These are phyloP conservation scores for Oophaga sylvatica DNA, from an alignment of 2,797 vertebrate species.

Conservation along the genomic window DNA sequence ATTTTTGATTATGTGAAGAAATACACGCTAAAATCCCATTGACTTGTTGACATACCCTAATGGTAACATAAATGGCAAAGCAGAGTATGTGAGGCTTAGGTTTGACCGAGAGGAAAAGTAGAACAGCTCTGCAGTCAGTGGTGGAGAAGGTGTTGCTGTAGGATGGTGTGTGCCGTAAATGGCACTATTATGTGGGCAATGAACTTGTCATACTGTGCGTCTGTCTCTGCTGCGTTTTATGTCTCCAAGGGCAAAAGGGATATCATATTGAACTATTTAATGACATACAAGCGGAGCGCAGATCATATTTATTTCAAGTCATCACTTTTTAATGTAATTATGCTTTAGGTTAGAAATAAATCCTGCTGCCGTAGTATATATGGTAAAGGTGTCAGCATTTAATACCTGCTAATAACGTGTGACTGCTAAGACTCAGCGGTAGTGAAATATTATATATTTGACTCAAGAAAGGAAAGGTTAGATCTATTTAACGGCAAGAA, in stretches of 20 bases:
- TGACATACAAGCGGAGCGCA: not conserved
- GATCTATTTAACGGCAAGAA: not conserved
- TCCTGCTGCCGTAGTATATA: not conserved
- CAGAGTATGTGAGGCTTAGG: not conserved
- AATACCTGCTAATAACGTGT: not conserved
- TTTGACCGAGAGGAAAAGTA: no score
- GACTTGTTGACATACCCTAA: no score
- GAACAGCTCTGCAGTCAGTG: no score
- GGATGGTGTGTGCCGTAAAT: no score
- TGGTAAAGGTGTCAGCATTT: not conserved
- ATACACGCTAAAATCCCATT: no score
- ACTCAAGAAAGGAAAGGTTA: not conserved
- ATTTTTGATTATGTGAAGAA: no score
- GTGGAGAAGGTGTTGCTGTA: no score
- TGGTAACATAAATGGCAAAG: not conserved
- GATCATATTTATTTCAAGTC: conserved; percentile 14
- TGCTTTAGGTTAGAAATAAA: conserved; percentile 15
- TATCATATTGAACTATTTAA: not conserved
- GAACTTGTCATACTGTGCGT: no score
- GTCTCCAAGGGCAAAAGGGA: not conserved
- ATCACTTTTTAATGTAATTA: conserved; percentile 14
- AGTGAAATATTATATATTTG: conserved; percentile 16
- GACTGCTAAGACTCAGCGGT: not conserved
- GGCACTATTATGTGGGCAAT: no score
- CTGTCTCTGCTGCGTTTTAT: not conserved